These are phyloP conservation scores for Gallirallus australis DNA, from an alignment of 2,797 vertebrate species.

Conservation along the genomic window DNA sequence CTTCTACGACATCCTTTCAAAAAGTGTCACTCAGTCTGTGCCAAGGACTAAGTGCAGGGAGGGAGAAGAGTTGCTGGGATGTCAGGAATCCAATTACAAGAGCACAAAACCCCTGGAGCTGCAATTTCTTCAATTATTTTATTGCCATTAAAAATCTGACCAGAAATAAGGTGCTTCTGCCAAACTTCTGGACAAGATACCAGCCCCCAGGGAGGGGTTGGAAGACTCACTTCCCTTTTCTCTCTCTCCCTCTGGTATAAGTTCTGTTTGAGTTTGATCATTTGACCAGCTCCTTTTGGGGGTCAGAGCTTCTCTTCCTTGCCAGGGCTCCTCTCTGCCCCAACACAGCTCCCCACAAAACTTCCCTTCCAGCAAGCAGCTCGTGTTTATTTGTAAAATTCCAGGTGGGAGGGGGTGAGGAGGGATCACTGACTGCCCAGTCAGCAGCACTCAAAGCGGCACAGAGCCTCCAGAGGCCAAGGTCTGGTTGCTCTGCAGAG, in stretches of 20 bases:
- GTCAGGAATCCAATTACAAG: conserved; percentile 42
- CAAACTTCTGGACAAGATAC: neutral
- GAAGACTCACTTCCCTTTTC: neutral
- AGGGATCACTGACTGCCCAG: neutral
- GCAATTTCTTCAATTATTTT: neutral
- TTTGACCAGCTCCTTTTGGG: neutral
- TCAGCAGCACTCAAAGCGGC: neutral
- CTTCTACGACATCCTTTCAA: conserved; percentile 37
- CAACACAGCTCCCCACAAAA: neutral
- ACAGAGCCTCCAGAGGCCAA: neutral
- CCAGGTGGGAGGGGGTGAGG: too few relatives aligned
- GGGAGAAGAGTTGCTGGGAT: neutral
- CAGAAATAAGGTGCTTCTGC: neutral
- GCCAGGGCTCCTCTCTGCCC: neutral
- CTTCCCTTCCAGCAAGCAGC: neutral
- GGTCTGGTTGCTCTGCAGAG: neutral
- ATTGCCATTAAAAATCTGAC: neutral
- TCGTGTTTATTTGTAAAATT: too few relatives aligned
- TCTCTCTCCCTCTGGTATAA: neutral
- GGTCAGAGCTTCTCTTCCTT: neutral
- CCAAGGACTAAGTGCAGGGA: conserved; percentile 9
- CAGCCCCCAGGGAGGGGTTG: neutral
- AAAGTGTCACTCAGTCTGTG: neutral
- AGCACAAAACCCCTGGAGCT: conserved; percentile 23
- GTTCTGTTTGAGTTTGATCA: neutral